These are phyloP conservation scores for Acronicta aceris DNA, from an alignment of 2,888 invertebrate species.

Conservation along the genomic window DNA sequence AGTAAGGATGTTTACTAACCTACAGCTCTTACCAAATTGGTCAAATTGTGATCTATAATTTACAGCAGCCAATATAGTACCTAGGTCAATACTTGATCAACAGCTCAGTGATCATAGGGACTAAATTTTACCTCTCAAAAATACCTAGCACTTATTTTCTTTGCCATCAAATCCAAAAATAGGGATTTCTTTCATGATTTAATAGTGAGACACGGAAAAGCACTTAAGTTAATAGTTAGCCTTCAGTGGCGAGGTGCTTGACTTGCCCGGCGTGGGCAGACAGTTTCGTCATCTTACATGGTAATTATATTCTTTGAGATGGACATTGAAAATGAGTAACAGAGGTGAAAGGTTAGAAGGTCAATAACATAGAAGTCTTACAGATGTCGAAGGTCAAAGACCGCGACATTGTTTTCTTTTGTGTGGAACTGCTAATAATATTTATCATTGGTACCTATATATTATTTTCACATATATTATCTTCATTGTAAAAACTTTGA, in stretches of 20 bases:
- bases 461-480: too few relatives aligned
- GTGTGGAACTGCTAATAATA: too few relatives aligned
- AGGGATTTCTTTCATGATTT: slow-evolving; percentile 29
- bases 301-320: slow-evolving; percentile 21
- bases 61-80: too few relatives aligned
- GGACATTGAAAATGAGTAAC: background rate
- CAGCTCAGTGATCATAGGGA: background rate
- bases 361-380: too few relatives aligned
- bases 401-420: too few relatives aligned
- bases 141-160: background rate
- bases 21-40: too few relatives aligned
- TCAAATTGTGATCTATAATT: too few relatives aligned
- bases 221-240: slow-evolving; percentile 51
- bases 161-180: slow-evolving; percentile 28
- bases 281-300: slow-evolving; percentile 9
- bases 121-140: too few relatives aligned
- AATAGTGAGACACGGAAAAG: slow-evolving; percentile 39
- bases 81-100: background rate
- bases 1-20: too few relatives aligned
- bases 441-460: too few relatives aligned
- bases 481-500: too few relatives aligned
- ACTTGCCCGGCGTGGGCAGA: slow-evolving; percentile 5
- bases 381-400: too few relatives aligned
- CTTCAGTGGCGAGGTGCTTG: slow-evolving; percentile 10
- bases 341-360: background rate